Evolutionary conservation across 2,797 vertebrate species (phyloP), one percentile per base, ranked within the genome.

Genomic region (Ptychadena robeensis): DNA sequence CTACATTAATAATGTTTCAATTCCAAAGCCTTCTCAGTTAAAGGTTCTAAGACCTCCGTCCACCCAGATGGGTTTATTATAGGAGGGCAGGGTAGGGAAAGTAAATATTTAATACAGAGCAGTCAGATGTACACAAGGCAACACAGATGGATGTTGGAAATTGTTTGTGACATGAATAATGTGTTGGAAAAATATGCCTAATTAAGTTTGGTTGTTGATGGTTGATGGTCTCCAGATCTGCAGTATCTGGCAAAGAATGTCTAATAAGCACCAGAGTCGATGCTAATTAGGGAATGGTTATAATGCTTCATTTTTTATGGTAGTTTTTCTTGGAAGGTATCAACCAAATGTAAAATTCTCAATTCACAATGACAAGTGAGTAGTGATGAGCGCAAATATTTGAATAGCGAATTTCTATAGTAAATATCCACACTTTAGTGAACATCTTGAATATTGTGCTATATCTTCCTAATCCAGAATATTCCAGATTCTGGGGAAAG

Each of bases 1-100:
- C n/a, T 61, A 61, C 59, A 61, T 61, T 61, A 61, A 61, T 25
- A 57, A n/a, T 57, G 53, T 27, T 61, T 61, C 27, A 61, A 27
- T 25, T 9, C 59, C 10, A 27, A n/a, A 0, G 18, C 10, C 44
- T 61, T 61, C n/a, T 25, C 27, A 61, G 10, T 25, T 28, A 11
- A 10, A 25, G 59, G 59, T 61, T 61, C 59, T 53, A 53, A 53
- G 18, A 22, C 44, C 59, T 25, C n/a, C 59, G 12, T 27, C 59
- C 59, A 53, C 59, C 59, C 59, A 61, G 59, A 27, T 28, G 11
- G 10, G 28, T 61, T 0, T 61, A 61, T 28, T 61, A 61, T 27
- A 61, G 25, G 59, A 61, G n/a, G 59, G 59, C 59, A 25, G 2
- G 28, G 27, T 61, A 28, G 25, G 9, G n/a, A 9, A 27, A 61